A percentile compares a stretch with the other conserved stretches of the same genome.
Conservation (phyloP, 2,888 invertebrate genomes). For the Drosophila nr. perissopoda region DNA sequence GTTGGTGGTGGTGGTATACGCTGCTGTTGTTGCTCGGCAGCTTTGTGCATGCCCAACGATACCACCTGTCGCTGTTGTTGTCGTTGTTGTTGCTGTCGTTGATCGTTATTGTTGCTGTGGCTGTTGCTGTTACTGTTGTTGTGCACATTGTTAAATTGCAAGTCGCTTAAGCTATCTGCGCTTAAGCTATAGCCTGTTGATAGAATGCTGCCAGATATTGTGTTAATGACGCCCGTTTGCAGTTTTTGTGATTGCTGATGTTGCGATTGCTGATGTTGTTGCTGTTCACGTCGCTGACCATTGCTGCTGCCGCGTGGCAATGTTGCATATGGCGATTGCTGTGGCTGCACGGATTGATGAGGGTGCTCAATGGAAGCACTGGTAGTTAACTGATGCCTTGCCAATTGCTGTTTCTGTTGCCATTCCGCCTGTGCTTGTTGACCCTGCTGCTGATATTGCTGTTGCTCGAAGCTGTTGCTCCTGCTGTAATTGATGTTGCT, state of each 20-base stretch:
- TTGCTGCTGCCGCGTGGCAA: slow-evolving; percentile 62
- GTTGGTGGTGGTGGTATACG: slow-evolving; percentile 10
- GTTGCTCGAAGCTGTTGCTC: slow-evolving; percentile 37
- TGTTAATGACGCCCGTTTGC: slow-evolving; percentile 75
- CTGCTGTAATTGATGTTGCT: slow-evolving; percentile 24
- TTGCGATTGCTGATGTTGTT: slow-evolving; percentile 1
- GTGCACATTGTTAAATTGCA: slow-evolving; percentile 67
- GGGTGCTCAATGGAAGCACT: slow-evolving; percentile 79
- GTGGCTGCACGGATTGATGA: slow-evolving; percentile 44
- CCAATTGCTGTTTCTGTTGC: slow-evolving; percentile 37
- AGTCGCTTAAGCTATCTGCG: slow-evolving; percentile 66
- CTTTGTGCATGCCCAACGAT: neutral
- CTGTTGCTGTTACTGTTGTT: slow-evolving; percentile 18
- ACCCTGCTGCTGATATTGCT: slow-evolving; percentile 29
- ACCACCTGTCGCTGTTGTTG: slow-evolving; percentile 25
- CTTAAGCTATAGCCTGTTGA: slow-evolving; percentile 62
- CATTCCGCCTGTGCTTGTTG: slow-evolving; percentile 26
- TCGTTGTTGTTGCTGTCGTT: slow-evolving; percentile 18
- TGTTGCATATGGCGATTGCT: slow-evolving; percentile 76
- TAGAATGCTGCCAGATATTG: slow-evolving; percentile 83
- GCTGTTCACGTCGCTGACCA: slow-evolving; percentile 16
- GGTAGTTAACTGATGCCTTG: slow-evolving; percentile 68
- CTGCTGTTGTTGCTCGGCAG: slow-evolving; percentile 10
- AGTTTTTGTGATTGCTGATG: slow-evolving; percentile 30
- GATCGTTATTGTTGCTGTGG: slow-evolving; percentile 12